These are phyloP conservation scores for Eucidaris tribuloides DNA, from an alignment of 35 echinoderm and acorn worm species.

Conservation along the genomic window DNA sequence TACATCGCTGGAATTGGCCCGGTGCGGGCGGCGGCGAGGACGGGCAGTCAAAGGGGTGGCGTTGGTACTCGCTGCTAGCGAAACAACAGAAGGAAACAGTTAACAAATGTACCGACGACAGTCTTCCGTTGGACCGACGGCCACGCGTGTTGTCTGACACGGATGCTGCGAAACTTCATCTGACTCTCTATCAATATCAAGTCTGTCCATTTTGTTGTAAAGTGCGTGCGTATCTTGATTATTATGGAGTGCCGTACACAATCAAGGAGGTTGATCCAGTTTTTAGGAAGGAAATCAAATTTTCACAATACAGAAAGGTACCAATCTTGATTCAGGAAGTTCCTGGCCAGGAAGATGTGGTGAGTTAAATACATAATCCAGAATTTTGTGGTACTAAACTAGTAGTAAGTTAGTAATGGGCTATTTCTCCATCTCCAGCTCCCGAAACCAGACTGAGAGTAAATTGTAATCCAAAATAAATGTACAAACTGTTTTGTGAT, in stretches of 20 bases:
- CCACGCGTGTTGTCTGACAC: slow-evolving; percentile 42
- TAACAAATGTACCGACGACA: not conserved
- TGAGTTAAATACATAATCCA: slow-evolving; percentile 50
- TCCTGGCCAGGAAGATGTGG: slow-evolving; percentile 36
- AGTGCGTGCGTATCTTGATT: slow-evolving; percentile 91
- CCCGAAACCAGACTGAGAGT: no score
- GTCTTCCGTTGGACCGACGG: not conserved
- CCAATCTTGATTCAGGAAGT: slow-evolving; percentile 70
- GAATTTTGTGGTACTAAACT: no score
- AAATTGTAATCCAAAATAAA: no score
- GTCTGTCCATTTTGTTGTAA: slow-evolving; percentile 98
- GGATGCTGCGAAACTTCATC: slow-evolving; percentile 60
- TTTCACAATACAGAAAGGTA: slow-evolving; percentile 91
- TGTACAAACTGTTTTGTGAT: no score
- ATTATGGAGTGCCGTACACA: slow-evolving; percentile 75
- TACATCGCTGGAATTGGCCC: not conserved
- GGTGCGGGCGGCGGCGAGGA: not conserved
- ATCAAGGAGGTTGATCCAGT: slow-evolving; percentile 94
- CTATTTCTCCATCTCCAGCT: no score
- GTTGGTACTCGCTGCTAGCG: not conserved
- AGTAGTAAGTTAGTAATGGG: no score
- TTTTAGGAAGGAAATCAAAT: slow-evolving; percentile 81
- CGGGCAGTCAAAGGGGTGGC: slow-evolving; percentile 1
- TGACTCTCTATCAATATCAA: slow-evolving; percentile 97
- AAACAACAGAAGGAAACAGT: not conserved